Evolutionary conservation across 2,113 vertebrate genomes (phyloP).

Genomic region (Ascaphus truei): DNA sequence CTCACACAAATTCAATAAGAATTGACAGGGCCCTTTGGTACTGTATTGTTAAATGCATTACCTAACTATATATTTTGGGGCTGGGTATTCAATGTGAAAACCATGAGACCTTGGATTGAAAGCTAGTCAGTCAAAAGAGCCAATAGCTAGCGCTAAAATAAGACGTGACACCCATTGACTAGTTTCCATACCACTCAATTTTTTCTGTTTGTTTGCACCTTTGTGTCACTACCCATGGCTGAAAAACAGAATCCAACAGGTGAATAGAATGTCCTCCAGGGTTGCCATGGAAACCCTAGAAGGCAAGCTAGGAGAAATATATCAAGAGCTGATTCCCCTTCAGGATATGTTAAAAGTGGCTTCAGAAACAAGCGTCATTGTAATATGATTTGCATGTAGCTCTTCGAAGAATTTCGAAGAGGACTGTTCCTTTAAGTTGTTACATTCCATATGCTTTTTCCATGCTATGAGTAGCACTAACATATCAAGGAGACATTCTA

Average conservation of each 20-base stretch:
- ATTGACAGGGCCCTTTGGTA: too few species aligned
- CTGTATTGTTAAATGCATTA: too few species aligned
- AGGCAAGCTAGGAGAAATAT: slow-evolving; percentile 14
- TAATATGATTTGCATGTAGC: slow-evolving; percentile 1
- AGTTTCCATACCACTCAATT: too few species aligned
- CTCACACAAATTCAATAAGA: too few species aligned
- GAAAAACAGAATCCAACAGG: not conserved
- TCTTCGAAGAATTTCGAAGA: slow-evolving; percentile 17
- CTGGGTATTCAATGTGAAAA: too few species aligned
- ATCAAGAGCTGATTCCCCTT: not conserved
- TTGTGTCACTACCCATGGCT: not conserved
- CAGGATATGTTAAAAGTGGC: slow-evolving; percentile 2
- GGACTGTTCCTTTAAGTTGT: slow-evolving; percentile 16
- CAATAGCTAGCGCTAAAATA: too few species aligned
- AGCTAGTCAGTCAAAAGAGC: too few species aligned
- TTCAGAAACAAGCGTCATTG: slow-evolving; percentile 2
- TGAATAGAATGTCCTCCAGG: not conserved
- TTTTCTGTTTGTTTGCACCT: not conserved
- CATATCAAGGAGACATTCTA: not conserved
- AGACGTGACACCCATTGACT: too few species aligned
- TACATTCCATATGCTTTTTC: slow-evolving; percentile 5
- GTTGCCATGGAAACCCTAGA: slow-evolving; percentile 17
- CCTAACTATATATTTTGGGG: too few species aligned
- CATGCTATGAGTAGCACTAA: not conserved
- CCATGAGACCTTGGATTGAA: too few species aligned